These are phyloP conservation scores for Atta texana DNA, from an alignment of 1,140 invertebrate species.

Conservation along the genomic window DNA sequence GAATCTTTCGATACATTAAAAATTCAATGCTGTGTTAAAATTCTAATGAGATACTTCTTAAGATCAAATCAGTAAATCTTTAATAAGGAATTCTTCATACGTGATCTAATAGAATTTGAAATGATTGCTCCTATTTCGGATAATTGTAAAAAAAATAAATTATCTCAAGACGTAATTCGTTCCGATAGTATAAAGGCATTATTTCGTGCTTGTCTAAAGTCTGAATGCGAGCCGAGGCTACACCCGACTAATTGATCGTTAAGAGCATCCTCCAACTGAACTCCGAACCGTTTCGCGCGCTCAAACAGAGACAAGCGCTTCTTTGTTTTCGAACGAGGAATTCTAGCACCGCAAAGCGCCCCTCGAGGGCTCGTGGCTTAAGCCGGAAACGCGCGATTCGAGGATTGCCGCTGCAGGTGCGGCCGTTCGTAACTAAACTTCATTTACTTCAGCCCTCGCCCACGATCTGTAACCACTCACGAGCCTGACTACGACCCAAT, in stretches of 20 bases:
- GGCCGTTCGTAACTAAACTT: conserved; percentile 60
- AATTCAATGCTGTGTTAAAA: neutral
- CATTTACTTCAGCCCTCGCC: conserved; percentile 47
- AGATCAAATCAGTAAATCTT: neutral
- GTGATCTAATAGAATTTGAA: neutral
- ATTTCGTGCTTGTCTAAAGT: conserved; percentile 40
- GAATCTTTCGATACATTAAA: neutral
- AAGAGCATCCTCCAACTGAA: conserved; percentile 42
- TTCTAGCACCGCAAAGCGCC: conserved; percentile 56
- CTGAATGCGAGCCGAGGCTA: conserved; percentile 45
- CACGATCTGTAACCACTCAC: conserved; percentile 45
- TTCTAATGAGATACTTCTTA: neutral
- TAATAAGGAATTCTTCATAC: neutral
- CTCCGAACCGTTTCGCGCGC: conserved; percentile 40
- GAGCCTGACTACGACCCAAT: conserved; percentile 48
- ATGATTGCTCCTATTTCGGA: neutral
- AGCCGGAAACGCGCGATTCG: conserved; percentile 57
- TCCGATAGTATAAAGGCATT: conserved; percentile 36
- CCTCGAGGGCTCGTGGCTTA: conserved; percentile 56
- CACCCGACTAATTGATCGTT: conserved; percentile 60
- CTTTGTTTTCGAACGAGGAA: conserved; percentile 62
- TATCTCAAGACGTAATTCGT: neutral
- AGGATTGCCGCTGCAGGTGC: conserved; percentile 58
- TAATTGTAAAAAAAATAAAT: neutral
- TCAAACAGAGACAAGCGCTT: conserved; percentile 61